phyloP scores from a whole-genome alignment of 1,140 invertebrate genomes.

The Drosophila lacertosa region DNA sequence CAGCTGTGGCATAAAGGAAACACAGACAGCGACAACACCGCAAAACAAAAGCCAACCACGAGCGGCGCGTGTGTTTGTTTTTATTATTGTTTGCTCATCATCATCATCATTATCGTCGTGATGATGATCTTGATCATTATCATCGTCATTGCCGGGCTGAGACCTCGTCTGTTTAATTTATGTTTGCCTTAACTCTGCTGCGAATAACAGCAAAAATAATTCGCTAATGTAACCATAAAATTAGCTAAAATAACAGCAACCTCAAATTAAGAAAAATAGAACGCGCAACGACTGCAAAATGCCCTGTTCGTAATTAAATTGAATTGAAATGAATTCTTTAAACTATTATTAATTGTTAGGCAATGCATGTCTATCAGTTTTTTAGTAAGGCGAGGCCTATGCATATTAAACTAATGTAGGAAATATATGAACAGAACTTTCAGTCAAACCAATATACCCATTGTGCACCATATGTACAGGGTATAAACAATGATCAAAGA shows the following conservation, averaged over 20 bases:
- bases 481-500: conserved; percentile 11
- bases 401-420: too few relatives aligned
- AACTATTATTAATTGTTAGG: too few relatives aligned
- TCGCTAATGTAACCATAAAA: conserved; percentile 75
- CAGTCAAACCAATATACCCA: neutral
- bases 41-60: conserved; percentile 39
- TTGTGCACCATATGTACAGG: neutral
- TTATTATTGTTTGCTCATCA: conserved; percentile 51
- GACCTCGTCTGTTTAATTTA: conserved; percentile 59
- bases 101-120: conserved; percentile 15
- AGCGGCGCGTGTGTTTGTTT: conserved; percentile 59
- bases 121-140: conserved; percentile 12
- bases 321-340: too few relatives aligned
- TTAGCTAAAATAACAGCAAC: conserved; percentile 44
- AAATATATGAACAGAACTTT: neutral
- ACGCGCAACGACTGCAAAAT: neutral
- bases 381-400: too few relatives aligned
- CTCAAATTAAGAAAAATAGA: conserved; percentile 3
- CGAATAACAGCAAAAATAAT: conserved; percentile 68
- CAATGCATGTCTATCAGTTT: too few relatives aligned
- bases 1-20: neutral
- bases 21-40: conserved; percentile 1
- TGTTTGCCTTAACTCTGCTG: conserved; percentile 58
- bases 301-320: neutral
- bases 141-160: conserved; percentile 3